These are phyloP conservation scores for Enteromius mattozi DNA, from an alignment of 2,797 vertebrate genomes.

Conservation along the genomic window DNA sequence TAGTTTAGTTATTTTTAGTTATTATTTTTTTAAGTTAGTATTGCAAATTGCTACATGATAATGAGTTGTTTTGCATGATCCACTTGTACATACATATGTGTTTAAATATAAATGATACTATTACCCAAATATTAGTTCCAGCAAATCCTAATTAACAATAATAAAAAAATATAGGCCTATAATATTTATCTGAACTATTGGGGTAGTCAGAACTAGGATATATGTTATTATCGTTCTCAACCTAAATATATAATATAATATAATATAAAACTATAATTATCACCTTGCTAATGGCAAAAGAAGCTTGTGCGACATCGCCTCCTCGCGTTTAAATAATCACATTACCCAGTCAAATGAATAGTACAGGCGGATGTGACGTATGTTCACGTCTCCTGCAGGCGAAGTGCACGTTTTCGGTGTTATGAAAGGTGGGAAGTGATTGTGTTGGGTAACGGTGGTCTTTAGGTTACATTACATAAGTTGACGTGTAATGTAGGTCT, in stretches of 20 bases:
- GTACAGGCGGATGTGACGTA: slow-evolving; percentile 72
- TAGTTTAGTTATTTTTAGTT: not conserved
- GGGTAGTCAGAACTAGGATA: not conserved
- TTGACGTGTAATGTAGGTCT: slow-evolving; percentile 12
- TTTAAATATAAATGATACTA: not conserved
- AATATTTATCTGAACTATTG: not conserved
- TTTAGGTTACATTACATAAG: slow-evolving; percentile 42
- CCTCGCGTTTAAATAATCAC: slow-evolving; percentile 30
- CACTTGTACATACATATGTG: not conserved
- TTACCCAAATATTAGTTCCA: not conserved
- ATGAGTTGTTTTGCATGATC: not conserved
- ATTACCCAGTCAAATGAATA: not conserved
- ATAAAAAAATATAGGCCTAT: not conserved
- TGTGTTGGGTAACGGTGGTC: slow-evolving; percentile 66
- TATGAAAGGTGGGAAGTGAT: slow-evolving; percentile 68
- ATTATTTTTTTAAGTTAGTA: not conserved
- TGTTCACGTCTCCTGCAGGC: slow-evolving; percentile 38
- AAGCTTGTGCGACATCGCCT: slow-evolving; percentile 40
- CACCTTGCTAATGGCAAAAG: not conserved
- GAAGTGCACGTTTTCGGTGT: slow-evolving; percentile 48
- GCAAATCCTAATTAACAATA: not conserved
- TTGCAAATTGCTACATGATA: not conserved
- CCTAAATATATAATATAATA: not conserved
- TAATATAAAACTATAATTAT: not conserved
- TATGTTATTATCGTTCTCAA: not conserved